Conservation (phyloP, 1,140 invertebrate species). For the Pachypeltis micranthus region DNA sequence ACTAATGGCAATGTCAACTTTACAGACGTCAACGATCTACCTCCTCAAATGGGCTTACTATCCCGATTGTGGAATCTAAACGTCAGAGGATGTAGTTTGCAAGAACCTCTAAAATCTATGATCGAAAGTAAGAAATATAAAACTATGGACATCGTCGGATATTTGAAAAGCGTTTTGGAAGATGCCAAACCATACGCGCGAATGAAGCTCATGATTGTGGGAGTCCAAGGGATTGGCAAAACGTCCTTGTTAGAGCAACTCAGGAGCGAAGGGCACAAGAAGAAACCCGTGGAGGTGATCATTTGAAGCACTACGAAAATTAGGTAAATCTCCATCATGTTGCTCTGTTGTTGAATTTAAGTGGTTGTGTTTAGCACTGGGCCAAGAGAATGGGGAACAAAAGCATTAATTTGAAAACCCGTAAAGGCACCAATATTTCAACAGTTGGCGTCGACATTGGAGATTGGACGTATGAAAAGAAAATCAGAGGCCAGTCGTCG, state of each 20-base stretch:
- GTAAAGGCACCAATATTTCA: conserved; percentile 64
- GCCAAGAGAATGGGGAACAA: conserved; percentile 87
- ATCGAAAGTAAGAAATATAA: conserved; percentile 86
- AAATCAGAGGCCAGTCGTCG: conserved; percentile 50
- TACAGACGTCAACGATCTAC: conserved; percentile 68
- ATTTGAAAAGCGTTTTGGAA: conserved; percentile 78
- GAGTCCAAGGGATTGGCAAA: conserved; percentile 86
- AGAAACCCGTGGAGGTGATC: conserved; percentile 58
- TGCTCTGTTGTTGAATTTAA: background rate
- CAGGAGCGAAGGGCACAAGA: conserved; percentile 69
- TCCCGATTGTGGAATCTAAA: conserved; percentile 92
- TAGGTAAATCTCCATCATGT: too few species aligned
- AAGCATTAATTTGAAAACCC: conserved; percentile 59
- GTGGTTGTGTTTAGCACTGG: conserved; percentile 66
- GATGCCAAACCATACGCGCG: conserved; percentile 87
- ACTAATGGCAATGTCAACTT: conserved; percentile 13
- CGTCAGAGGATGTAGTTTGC: conserved; percentile 74
- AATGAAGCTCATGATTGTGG: conserved; percentile 97
- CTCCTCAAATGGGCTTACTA: conserved; percentile 87
- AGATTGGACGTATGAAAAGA: conserved; percentile 85
- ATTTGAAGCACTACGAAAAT: too few species aligned
- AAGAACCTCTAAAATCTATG: conserved; percentile 84
- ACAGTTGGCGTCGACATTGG: conserved; percentile 96
- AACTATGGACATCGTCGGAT: conserved; percentile 92
- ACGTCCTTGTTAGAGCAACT: conserved; percentile 84